Base-by-base conservation (phyloP, 2,797 vertebrate genomes). In the Sebastiscus albofasciatus region DNA sequence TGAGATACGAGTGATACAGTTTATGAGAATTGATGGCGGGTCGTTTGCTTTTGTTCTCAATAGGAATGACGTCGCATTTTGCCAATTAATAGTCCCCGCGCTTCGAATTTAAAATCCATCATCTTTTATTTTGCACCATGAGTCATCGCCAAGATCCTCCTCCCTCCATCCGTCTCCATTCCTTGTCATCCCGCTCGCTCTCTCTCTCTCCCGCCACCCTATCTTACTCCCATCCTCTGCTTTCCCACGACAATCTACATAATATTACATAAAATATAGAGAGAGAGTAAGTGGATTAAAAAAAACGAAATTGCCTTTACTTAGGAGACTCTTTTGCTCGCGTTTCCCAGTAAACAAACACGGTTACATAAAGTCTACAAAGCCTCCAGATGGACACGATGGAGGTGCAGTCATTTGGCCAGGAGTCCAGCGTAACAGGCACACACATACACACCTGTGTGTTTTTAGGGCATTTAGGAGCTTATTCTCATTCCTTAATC, bases 331-430 rank as follows among this genome's bases (percentile, higher is more conserved):
- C 65, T 64, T 84, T 70, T 34, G 26, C 68, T 72, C 31, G 72
- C 36, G 69, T 87, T 87, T 90, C 78, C 71, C 27, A 67, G 88
- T 83, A 88, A 85, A 82, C 77, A 67, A 66, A 73, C 70, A n/a
- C 1, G 11, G 78, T 90, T 89, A 87, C 49, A 81, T 83, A 87
- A 90, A 86, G 58, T 71, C 85, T 10, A 71, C 77, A 82, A 82
- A 87, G 82, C 83, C 78, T 85, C 90, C 89, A 87, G 87, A 90
- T 90, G 86, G 90, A 87, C 72, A 42, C 4, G 4, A 69, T 64
- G 13, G 20, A 69, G 66, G 80, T 72, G 65, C 68, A 58, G 65
- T 74, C 62, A 55, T 86, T 87, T 34, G 49, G 70, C 75, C 34
- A 65, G 36, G 75, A 87, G 66, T 81, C 49, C 60, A 81, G 36